These are phyloP conservation scores for Drosophila setosimentum DNA, from an alignment of 2,888 invertebrate genomes.

Conservation along the genomic window DNA sequence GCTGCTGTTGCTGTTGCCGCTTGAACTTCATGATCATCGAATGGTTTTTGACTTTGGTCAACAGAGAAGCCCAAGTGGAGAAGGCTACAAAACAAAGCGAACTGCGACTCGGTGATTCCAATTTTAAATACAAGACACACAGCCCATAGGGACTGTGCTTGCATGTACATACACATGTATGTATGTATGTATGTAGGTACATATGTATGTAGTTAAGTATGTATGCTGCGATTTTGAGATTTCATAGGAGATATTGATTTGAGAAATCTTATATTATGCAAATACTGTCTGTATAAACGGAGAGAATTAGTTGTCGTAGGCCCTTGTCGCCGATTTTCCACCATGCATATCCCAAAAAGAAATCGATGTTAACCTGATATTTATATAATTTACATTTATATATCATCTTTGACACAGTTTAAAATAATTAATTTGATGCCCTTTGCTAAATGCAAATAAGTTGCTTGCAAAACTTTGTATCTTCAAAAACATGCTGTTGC, in stretches of 20 bases:
- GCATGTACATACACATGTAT: constrained; percentile 1
- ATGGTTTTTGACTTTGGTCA: constrained; percentile 76
- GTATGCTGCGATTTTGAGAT: constrained; percentile 27
- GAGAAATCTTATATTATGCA: constrained; percentile 54
- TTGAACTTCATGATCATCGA: constrained; percentile 77
- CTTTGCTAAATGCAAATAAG: constrained; percentile 9
- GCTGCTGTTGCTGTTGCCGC: constrained; percentile 37
- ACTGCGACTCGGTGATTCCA: constrained; percentile 41
- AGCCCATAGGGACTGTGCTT: neutral
- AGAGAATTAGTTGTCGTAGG: constrained; percentile 48
- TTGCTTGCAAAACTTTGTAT: neutral
- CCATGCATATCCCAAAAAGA: constrained; percentile 42
- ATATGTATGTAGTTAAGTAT: neutral
- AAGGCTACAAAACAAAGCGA: constrained; percentile 40
- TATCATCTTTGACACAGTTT: constrained; percentile 9
- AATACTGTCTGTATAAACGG: constrained; percentile 34
- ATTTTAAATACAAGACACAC: constrained; percentile 46
- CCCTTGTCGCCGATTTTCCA: constrained; percentile 2
- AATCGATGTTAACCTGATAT: constrained; percentile 46
- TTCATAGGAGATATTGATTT: constrained; percentile 63
- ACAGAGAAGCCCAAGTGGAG: constrained; percentile 55
- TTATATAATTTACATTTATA: constrained; percentile 29
- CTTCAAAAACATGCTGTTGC: neutral
- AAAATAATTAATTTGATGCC: too few species aligned
- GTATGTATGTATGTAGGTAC: neutral